A percentile compares a stretch with the other conserved stretches of the same genome.
Evolutionary conservation across 2,888 invertebrate genomes (phyloP).

Genomic region (Phytoseiulus persimilis): DNA sequence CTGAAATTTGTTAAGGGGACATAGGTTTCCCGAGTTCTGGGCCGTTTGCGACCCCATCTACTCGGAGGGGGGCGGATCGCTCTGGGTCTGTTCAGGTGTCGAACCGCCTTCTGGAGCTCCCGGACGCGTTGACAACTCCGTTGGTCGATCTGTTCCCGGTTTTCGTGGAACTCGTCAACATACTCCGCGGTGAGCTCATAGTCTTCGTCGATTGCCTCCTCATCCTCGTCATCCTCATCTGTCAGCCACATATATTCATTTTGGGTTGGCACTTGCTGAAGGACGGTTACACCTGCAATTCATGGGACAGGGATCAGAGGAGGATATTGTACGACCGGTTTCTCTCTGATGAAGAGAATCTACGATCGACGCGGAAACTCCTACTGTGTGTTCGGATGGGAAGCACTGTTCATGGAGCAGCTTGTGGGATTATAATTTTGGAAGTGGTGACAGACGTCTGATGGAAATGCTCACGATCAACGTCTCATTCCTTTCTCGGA

Average conservation of each 20-base stretch:
- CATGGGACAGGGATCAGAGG: background rate
- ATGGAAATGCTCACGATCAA: no score
- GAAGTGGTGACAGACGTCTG: no score
- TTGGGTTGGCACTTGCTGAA: background rate
- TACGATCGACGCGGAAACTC: background rate
- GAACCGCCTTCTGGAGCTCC: background rate
- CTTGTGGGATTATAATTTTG: no score
- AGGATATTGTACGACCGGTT: no score
- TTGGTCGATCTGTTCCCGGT: background rate
- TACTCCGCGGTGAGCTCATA: background rate
- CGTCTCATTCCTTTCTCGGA: no score
- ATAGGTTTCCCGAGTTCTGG: background rate
- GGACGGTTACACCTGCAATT: background rate
- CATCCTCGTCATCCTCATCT: background rate
- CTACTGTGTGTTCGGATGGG: no score
- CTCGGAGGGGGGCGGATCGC: background rate
- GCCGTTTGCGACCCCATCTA: background rate
- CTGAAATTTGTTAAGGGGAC: background rate
- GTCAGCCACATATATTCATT: background rate
- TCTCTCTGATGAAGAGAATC: no score
- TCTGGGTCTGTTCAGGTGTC: background rate
- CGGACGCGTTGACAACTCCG: background rate
- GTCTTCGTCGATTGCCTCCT: background rate
- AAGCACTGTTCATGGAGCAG: no score
- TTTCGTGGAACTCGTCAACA: background rate